Conservation (phyloP, 2,113 vertebrate genomes). For the Probosciger aterrimus region DNA sequence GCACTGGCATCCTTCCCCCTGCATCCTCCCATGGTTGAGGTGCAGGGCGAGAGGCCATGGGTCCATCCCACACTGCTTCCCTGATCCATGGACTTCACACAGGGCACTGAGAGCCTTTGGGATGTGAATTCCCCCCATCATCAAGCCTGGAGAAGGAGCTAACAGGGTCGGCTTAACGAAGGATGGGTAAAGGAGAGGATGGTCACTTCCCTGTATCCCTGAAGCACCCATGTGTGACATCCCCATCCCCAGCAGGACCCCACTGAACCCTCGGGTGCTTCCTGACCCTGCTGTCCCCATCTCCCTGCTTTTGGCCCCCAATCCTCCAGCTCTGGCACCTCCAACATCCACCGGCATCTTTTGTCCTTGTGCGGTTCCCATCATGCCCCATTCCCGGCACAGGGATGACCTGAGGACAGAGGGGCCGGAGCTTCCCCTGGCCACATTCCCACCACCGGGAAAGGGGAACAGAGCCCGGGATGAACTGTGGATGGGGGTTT, state of each 20-base stretch:
- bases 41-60: not conserved
- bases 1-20: not conserved
- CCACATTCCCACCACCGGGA: rapidly evolving
- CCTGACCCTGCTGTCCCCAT: not conserved
- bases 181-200: rapidly evolving
- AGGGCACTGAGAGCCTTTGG: not conserved
- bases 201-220: not conserved
- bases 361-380: not conserved
- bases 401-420: not conserved
- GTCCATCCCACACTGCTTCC: not conserved
- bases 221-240: not conserved
- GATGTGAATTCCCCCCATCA: not conserved
- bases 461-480: conserved; percentile 18
- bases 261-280: rapidly evolving
- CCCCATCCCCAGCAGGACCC: not conserved
- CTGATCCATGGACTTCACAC: rapidly evolving
- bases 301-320: not conserved
- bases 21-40: rapidly evolving
- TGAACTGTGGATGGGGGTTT: conserved; percentile 70
- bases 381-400: rapidly evolving
- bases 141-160: not conserved
- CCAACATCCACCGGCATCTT: not conserved
- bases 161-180: rapidly evolving
- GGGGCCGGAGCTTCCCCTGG: not conserved
- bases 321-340: not conserved